Percentiles rank a stretch among this genome's conserved stretches.
Evolutionary conservation across 2,888 invertebrate genomes (phyloP).

Genomic region (Tuberolachnus salignus): DNA sequence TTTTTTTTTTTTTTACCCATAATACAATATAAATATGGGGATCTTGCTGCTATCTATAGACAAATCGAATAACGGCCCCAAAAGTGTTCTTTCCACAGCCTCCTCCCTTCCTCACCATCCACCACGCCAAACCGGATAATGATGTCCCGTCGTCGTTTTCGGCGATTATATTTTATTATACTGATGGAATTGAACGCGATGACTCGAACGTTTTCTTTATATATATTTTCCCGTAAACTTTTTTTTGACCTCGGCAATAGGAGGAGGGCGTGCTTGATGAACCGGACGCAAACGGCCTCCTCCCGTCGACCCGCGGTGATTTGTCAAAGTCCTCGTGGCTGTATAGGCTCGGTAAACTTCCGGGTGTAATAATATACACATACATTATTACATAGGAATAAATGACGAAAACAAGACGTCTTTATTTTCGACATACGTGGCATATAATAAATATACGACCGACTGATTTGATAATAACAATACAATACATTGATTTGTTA

Average conservation of each 20-base stretch:
- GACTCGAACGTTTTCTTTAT: conserved; percentile 49
- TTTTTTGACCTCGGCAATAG: conserved; percentile 53
- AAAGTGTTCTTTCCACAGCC: conserved; percentile 15
- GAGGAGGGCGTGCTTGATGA: conserved; percentile 51
- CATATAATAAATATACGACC: not conserved
- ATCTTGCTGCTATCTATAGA: conserved; percentile 16
- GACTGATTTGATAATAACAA: no score
- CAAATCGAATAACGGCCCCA: conserved; percentile 51
- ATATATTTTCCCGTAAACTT: conserved; percentile 34
- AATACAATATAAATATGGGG: conserved; percentile 15
- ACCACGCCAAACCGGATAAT: conserved; percentile 49
- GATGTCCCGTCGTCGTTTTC: conserved; percentile 26
- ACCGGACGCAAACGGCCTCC: conserved; percentile 40
- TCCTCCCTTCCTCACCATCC: not conserved
- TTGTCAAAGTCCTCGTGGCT: conserved; percentile 55
- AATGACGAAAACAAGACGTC: conserved; percentile 19
- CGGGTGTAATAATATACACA: conserved; percentile 39
- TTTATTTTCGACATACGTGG: conserved; percentile 14
- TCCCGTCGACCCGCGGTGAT: conserved; percentile 8
- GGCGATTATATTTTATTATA: conserved; percentile 54
- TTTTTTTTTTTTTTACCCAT: not conserved
- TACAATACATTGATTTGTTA: no score
- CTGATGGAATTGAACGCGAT: conserved; percentile 53
- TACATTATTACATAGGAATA: no score
- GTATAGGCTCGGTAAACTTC: conserved; percentile 53